Evolutionary conservation across 64 coral and sea anemone species (phyloP), one percentile per base, ranked within the genome.

Genomic region (Actinia tenebrosa): DNA sequence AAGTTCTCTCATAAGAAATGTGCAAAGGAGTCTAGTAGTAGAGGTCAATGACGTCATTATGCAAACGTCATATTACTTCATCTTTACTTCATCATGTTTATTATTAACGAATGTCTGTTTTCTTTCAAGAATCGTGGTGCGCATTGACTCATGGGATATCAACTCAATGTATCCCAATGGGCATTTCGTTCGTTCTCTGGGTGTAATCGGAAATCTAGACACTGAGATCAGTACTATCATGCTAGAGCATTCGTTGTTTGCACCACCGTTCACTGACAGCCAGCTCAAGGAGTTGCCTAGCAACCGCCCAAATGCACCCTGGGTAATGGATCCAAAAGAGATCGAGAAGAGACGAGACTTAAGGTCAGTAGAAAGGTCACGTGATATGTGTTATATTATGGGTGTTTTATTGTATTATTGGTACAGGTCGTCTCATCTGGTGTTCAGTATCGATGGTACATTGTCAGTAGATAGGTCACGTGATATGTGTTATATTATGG

Each of bases 111-210:
- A 10, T 75, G 69, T 2, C 2, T 75, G 25, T 75, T 75, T 75
- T 42, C 3, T 30, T 66, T 66, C 22, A 30, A 98, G 95, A 69
- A 91, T 98, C 37, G 82, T 98, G 20, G 95, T 98, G 61, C 91
- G 95, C 44, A 93, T 98, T 89, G 95, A 98, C 77, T 91, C 86
- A 75, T 98, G 95, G 95, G 92, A 93, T 64, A 87, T 83, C 22
- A 82, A 79, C 43, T 98, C 95, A 25, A 79, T 93, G 89, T 98
- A 93, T 88, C 95, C 95, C 53, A 98, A 80, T 77, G 95, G 95
- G 4, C 95, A 98, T 81, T 98, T 98, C 56, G 92, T 98, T 25
- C 89, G 91, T 44, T 91, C 95, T 0, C 83, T 98, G 16, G 95
- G 95, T 6, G 88, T 84, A 23, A 93, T 98, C 64, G 91, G 95